Evolutionary conservation across 1,140 invertebrate species (phyloP), one percentile per base, ranked within the genome.

Genomic region (Anthonomus grandis): DNA sequence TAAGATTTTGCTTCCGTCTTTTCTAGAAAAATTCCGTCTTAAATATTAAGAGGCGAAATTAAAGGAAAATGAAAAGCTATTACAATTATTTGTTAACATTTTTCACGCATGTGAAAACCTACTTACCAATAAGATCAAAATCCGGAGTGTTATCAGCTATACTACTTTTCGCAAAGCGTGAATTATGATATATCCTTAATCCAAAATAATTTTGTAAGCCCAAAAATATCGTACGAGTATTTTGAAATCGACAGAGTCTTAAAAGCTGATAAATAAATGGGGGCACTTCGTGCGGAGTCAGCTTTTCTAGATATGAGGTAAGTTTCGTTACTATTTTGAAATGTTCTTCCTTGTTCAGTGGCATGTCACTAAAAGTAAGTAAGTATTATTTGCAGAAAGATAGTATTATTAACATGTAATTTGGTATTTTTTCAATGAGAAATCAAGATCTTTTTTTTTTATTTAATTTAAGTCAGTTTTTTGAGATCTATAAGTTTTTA

Each of bases 131-230:
- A 34, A 65, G 67, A 61, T 77, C 74, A 6, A 75, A 64, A 52
- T 74, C 69, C 3, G 46, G 55, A 39, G 25, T 19, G 17, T 15
- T 50, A 2, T 64, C 56, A 4, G 25, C 17, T 21, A 41, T 53
- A 39, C 4, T 9, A 52, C 23, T 53, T 19, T 17, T 39, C 24
- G 12, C 37, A 15, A 45, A 25, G 47, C 21, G 19, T 2, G 71
- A 13, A 17, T 70, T 70, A 17, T 73, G 69, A 52, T 78, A 77
- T 41, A 75, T 73, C 59, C 70, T 69, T 10, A 69, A 64, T 45
- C 71, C 67, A 55, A 78, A 78, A 56, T 78, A 78, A 44, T 74
- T 67, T 45, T 78, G 74, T 25, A 78, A 51, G 8, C 68, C 70
- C 23, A 77, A 51, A 41, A 78, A 59, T 64, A 69, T 53, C 64